Evolutionary conservation across 1,140 invertebrate species (phyloP).

Genomic region (Telenomus remus): DNA sequence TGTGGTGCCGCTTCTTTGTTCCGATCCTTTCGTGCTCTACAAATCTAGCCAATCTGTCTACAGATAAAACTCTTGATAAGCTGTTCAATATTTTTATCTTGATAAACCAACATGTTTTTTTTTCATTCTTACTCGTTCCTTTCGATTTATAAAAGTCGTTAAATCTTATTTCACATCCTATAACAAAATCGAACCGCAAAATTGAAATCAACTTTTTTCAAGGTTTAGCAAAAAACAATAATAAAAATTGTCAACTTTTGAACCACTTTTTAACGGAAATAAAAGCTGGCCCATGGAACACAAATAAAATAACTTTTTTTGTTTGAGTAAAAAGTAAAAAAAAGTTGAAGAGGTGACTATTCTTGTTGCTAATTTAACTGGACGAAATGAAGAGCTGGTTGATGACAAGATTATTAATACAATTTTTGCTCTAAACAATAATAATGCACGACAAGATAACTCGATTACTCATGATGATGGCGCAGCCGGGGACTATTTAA

Average conservation of each 20-base stretch:
- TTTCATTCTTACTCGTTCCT: not conserved
- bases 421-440: not conserved
- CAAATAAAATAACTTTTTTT: no score
- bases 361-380: no score
- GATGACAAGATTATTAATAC: not conserved
- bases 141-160: no score
- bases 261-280: no score
- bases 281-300: no score
- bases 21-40: conserved; percentile 20
- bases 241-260: no score
- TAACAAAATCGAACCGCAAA: no score
- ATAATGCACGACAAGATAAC: conserved; percentile 25
- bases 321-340: no score
- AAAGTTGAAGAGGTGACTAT: no score
- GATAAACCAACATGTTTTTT: not conserved
- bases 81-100: not conserved
- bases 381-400: not conserved
- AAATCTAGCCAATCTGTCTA: conserved; percentile 3
- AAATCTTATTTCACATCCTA: no score
- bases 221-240: no score
- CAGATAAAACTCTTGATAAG: conserved; percentile 8
- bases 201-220: no score
- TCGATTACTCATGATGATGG: conserved; percentile 38
- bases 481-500: conserved; percentile 43
- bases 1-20: conserved; percentile 12